Evolutionary conservation across 1,140 invertebrate species (phyloP).

Genomic region (Zelostemma sp.): DNA sequence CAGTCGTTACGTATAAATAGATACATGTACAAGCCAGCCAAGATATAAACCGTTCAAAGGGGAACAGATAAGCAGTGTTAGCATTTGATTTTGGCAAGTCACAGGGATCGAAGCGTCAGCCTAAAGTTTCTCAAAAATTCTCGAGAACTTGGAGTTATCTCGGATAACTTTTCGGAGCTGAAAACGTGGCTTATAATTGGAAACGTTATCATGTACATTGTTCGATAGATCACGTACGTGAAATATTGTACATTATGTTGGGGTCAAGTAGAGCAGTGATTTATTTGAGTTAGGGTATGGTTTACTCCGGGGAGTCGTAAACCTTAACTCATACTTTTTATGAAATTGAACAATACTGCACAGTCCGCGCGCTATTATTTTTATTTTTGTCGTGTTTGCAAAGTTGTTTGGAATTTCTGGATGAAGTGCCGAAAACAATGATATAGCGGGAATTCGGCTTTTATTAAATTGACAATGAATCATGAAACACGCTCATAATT

Average conservation of each 20-base stretch:
- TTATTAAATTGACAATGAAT: conserved; percentile 2
- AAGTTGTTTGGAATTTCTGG: no score
- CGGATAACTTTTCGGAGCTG: background rate
- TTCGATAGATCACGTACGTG: background rate
- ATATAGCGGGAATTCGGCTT: background rate
- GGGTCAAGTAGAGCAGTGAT: background rate
- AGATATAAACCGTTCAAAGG: background rate
- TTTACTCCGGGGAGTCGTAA: no score
- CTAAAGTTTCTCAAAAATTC: background rate
- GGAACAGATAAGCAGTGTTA: conserved; percentile 3
- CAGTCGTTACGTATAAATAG: conserved; percentile 11
- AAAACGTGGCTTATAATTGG: background rate
- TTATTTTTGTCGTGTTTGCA: no score
- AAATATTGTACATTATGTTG: background rate
- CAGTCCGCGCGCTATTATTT: no score
- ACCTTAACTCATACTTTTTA: no score
- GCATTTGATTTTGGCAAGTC: conserved; percentile 2
- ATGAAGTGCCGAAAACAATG: background rate
- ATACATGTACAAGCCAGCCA: conserved; percentile 8
- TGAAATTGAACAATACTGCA: no score
- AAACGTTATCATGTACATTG: background rate
- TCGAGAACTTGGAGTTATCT: background rate
- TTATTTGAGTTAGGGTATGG: no score
- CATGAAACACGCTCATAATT: background rate
- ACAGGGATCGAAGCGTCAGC: background rate